A percentile compares a stretch with the other conserved stretches of the same genome.
Conservation (phyloP, 2,113 vertebrate species). For the Oreochromis spilurus region DNA sequence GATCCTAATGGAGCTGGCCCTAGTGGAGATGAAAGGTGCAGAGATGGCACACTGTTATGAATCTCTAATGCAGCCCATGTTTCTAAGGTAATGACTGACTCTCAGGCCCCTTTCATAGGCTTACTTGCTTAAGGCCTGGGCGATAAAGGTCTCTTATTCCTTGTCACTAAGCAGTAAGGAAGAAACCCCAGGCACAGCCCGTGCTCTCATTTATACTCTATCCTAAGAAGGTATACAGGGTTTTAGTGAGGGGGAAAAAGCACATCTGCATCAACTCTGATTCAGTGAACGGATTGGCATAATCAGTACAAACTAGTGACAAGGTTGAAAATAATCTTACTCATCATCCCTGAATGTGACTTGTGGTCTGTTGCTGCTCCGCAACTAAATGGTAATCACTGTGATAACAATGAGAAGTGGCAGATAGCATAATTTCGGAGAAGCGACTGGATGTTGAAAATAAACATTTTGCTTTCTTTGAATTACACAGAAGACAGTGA, state of each 20-base stretch:
- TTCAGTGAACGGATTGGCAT: conserved; percentile 24
- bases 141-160: conserved; percentile 49
- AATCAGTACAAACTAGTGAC: conserved; percentile 10
- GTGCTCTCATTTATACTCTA: conserved; percentile 18
- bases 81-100: conserved; percentile 66
- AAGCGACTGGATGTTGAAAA: neutral
- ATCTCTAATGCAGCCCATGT: conserved; percentile 68
- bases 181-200: conserved; percentile 40
- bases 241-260: neutral
- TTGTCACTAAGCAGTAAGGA: conserved; percentile 54
- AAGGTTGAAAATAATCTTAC: neutral
- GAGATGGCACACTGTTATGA: conserved; percentile 67
- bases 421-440: neutral
- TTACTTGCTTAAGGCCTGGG: conserved; percentile 45
- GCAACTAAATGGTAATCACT: neutral
- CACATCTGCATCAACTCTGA: conserved; percentile 1
- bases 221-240: neutral
- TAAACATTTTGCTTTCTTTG: neutral
- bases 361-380: neutral
- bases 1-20: conserved; percentile 72
- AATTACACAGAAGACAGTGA: neutral
- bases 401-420: neutral
- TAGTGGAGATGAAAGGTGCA: conserved; percentile 74
- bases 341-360: conserved; percentile 21
- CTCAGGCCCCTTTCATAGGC: conserved; percentile 55